Evolutionary conservation across 2,888 invertebrate genomes (phyloP).

Genomic region (Hemithea aestivaria): DNA sequence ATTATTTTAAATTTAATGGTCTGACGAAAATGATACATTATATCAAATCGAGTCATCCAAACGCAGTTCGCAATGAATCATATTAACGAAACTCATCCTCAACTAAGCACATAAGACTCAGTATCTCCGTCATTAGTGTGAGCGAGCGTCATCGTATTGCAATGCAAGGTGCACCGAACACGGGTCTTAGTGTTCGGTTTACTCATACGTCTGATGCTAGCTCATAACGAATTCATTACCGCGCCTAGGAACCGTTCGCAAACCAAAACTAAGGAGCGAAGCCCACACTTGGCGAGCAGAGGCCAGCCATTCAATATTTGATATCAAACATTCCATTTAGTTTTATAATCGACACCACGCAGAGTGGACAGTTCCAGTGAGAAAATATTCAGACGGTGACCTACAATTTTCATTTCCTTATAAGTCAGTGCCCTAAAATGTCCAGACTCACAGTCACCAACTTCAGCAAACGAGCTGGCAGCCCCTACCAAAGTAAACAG

Average conservation of each 20-base stretch:
- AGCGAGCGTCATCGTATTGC: slow-evolving; percentile 38
- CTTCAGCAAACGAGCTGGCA: slow-evolving; percentile 51
- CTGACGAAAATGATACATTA: not conserved
- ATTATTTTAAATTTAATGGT: too few species aligned
- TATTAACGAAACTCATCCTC: too few species aligned
- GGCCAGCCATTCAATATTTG: slow-evolving; percentile 53
- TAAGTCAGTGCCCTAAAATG: slow-evolving; percentile 45
- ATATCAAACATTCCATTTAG: slow-evolving; percentile 53
- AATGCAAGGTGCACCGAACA: slow-evolving; percentile 63
- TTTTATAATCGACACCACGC: slow-evolving; percentile 53
- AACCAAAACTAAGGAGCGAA: slow-evolving; percentile 74
- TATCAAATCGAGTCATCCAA: too few species aligned
- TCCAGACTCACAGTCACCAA: slow-evolving; percentile 63
- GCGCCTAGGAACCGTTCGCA: slow-evolving; percentile 68
- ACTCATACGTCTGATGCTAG: slow-evolving; percentile 42
- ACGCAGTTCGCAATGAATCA: too few species aligned
- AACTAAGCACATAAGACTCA: too few species aligned
- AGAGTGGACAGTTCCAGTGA: slow-evolving; percentile 47
- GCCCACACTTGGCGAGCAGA: slow-evolving; percentile 65
- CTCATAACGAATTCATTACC: slow-evolving; percentile 67
- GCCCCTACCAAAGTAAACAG: slow-evolving; percentile 43
- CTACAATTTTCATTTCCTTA: slow-evolving; percentile 44
- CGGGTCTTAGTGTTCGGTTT: too few species aligned
- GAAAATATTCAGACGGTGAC: slow-evolving; percentile 49
- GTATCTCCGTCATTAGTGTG: too few species aligned